Base-by-base conservation (phyloP, 2,888 invertebrate species). In the Linyphia triangularis region DNA sequence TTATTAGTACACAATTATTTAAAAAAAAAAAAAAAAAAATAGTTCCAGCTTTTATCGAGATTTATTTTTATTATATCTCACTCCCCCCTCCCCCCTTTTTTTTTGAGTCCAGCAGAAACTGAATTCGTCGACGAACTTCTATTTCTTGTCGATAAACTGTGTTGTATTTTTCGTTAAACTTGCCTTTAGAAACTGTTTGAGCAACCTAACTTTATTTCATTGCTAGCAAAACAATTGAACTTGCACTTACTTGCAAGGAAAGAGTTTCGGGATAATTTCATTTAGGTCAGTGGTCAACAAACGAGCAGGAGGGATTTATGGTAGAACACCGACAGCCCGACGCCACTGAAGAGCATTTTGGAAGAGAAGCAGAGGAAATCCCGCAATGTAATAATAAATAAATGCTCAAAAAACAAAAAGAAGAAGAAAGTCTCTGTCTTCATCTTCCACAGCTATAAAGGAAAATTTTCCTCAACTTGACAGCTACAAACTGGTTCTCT, bases 201-300 rank as follows among this genome's bases (percentile, higher is more conserved):
- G n/a, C n/a, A n/a, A n/a, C n/a, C n/a, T n/a, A n/a, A n/a, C n/a
- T n/a, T n/a, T n/a, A n/a, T n/a, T n/a, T n/a, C n/a, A n/a, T n/a
- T n/a, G n/a, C n/a, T n/a, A n/a, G 13, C n/a, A 51, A n/a, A 9
- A 3, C n/a, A 51, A 51, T 51, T 9, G 51, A 9, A n/a, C 51
- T 51, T 16, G 16, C n/a, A n/a, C 33, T n/a, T n/a, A n/a, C n/a
- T n/a, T 33, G 51, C 51, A 1, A 13, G 13, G 16, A 51, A n/a
- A 51, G 51, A 13, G n/a, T 51, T 5, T 16, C 51, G 13, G 33
- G 5, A 33, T 33, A 63, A 63, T 24, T 63, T 26, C 26, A 28
- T 67, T 57, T 82, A 26, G 81, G 86, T 88, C 86, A 88, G 81
- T 88, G 86, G 86, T 81, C 86, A 88, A 88, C 13, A 65, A 70